Evolutionary conservation across 2,888 invertebrate species (phyloP), one percentile per base, ranked within the genome.

Genomic region (Phorcus lineatus): DNA sequence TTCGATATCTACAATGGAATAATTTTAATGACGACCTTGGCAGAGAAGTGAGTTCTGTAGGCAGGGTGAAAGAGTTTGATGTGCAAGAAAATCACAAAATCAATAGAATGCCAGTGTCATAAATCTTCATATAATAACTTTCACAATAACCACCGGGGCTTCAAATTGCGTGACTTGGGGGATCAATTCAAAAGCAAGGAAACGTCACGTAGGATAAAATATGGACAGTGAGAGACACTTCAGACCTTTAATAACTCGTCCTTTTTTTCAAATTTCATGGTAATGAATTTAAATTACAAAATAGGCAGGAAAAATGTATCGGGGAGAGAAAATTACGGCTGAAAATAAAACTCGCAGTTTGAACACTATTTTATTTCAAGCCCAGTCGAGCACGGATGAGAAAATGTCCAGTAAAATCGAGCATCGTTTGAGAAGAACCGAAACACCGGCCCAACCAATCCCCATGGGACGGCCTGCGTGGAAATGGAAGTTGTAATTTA

Each of bases 241-340:
- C 70, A 70, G n/a, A 17, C 36, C 40, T 19, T 40, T 16, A 13
- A 70, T 70, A 70, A 70, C 36, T 31, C 36, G 40, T 70, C 19
- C 19, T n/a, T 70, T 70, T n/a, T 70, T 40, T 40, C 70, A 40
- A 70, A 70, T 70, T 70, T 70, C 70, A 70, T 70, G 70, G 70
- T 70, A 70, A 70, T 70, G 70, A 40, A 70, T 70, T 70, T 70
- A 70, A 70, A 70, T 70, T 70, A 70, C 70, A 70, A 70, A 70
- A 70, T 70, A 31, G 70, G 36, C 31, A 40, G 40, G 36, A 19
- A 70, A 24, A 70, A 70, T 31, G 28, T 70, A 70, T 40, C 36
- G 70, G 40, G 36, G 70, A 19, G 17, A 36, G 70, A 36, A 70
- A 70, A 70, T 70, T 70, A 70, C n/a, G n/a, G 36, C 2, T 19